Conservation (phyloP, 1,140 invertebrate genomes). For the Tetragonula clypearis region DNA sequence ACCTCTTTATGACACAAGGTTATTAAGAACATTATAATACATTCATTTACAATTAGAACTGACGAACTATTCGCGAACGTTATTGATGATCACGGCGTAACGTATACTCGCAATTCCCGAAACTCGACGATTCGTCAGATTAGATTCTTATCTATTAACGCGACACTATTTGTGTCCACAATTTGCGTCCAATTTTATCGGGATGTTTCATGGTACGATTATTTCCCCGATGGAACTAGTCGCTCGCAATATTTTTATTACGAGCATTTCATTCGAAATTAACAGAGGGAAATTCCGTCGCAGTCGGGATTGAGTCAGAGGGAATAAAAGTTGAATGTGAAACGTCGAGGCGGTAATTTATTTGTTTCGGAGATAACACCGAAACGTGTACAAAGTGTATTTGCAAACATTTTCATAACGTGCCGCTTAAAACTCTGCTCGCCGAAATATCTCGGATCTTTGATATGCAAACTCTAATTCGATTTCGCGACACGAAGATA, state of each 20-base stretch:
- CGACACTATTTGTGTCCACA: background rate
- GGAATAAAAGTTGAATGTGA: background rate
- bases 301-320: background rate
- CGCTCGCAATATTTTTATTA: background rate
- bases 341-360: background rate
- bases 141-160: background rate
- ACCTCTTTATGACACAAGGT: too few relatives aligned
- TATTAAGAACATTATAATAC: background rate
- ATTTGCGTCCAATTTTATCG: background rate
- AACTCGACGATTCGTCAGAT: background rate
- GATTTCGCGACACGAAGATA: slow-evolving; percentile 13
- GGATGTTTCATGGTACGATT: background rate
- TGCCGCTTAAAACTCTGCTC: background rate
- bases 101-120: background rate
- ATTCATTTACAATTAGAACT: too few relatives aligned
- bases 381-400: background rate
- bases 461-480: slow-evolving; percentile 8
- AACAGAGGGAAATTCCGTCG: background rate
- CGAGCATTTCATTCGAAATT: background rate
- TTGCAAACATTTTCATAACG: slow-evolving; percentile 24
- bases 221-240: background rate
- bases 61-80: background rate
- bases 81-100: too few relatives aligned
- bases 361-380: background rate
- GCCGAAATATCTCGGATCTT: background rate